phyloP scores from a whole-genome alignment of 2,888 invertebrate species.

The Creontiades dilutus region DNA sequence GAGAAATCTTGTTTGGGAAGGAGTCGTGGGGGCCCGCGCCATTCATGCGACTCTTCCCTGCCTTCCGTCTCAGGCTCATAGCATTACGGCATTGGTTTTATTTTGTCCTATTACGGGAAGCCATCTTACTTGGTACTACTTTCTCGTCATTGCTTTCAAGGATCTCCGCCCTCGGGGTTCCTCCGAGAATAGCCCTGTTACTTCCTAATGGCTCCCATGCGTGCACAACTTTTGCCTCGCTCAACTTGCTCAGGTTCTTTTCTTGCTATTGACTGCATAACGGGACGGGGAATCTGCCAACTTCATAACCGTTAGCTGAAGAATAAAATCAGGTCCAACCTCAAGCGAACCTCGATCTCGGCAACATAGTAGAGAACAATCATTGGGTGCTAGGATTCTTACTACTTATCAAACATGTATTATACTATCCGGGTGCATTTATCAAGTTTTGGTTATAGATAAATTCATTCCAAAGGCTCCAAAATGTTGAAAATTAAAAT shows the following conservation, averaged over 20 bases:
- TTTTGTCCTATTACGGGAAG: constrained; percentile 1
- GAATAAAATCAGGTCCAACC: too few relatives aligned
- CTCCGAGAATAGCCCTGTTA: not conserved
- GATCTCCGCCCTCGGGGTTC: not conserved
- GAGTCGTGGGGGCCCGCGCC: not conserved
- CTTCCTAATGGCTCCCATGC: not conserved
- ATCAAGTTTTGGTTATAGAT: too few relatives aligned
- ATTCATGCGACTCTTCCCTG: not conserved
- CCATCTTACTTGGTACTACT: constrained; percentile 22
- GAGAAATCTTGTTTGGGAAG: not conserved
- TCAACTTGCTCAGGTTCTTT: not conserved
- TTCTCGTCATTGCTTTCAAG: constrained; percentile 13
- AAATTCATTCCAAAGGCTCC: too few relatives aligned
- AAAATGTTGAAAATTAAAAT: too few relatives aligned
- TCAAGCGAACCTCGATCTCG: too few relatives aligned
- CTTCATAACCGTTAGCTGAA: not conserved
- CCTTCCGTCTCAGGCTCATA: not conserved
- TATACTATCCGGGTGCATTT: too few relatives aligned
- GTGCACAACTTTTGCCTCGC: not conserved
- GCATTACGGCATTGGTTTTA: constrained; percentile 13
- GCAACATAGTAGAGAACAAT: too few relatives aligned
- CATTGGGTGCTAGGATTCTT: too few relatives aligned
- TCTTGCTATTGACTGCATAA: not conserved
- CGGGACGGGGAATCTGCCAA: not conserved
- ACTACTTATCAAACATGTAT: too few relatives aligned